Evolutionary conservation across 2,797 vertebrate species (phyloP), one percentile per base, ranked within the genome.

Genomic region (Danio jaintianensis): DNA sequence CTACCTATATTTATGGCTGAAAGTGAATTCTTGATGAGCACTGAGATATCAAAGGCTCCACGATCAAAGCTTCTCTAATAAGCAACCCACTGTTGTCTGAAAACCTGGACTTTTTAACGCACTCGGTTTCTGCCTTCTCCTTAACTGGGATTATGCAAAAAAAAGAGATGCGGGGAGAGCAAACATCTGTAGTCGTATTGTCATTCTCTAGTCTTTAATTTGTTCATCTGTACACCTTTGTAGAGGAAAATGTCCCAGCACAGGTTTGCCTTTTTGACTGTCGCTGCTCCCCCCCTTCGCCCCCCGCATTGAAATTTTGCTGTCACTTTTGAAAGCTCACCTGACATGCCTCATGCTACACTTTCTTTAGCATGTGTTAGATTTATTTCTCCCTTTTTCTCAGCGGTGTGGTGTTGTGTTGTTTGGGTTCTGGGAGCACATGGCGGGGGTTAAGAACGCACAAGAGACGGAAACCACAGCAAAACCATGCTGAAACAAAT

Each of bases 21-120:
- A 98, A 98, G 97, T 98, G 97, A 99, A 99, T 99, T 98, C 96
- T 97, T 98, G 97, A 99, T 99, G 96, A 98, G 96, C 94, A 92
- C 94, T 91, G 80, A 91, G 94, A 98, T 97, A 98, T 99, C 98
- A 99, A 99, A 99, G 97, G 94, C 89, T 93, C 89, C 87, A 68
- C 95, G 97, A 99, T 99, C 97, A 99, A 99, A 99, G 96, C 92
- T 87, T 92, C 95, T 97, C 97, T 99, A 99, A 99, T 99, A 98
- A 99, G 97, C 95, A 96, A 95, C 95, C 95, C 93, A 96, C 94
- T 95, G 95, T 96, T 96, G 94, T 94, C 92, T 94, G 93, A 93
- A 93, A 87, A 93, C 93, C 92, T 95, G 87, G 93, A 95, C 95
- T 97, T 97, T 97, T 83, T 84, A 82, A 40, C 61, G 50, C 72